Evolutionary conservation across 2,888 invertebrate genomes (phyloP).

Genomic region (Papilio protenor): DNA sequence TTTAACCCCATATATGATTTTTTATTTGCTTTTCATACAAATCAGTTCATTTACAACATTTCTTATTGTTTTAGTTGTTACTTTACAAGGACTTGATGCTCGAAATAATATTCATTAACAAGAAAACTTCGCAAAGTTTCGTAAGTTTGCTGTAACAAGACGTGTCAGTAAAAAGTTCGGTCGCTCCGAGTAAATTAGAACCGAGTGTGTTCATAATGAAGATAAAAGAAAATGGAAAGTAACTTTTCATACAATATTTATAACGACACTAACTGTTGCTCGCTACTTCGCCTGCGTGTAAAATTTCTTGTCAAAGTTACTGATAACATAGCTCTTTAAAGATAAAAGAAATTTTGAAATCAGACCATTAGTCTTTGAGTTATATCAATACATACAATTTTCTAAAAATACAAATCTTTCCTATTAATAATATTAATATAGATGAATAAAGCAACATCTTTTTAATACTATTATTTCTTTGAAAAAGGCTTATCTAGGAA

Average conservation of each 20-base stretch:
- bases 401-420: too few relatives aligned
- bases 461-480: too few relatives aligned
- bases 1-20: not conserved
- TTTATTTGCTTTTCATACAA: not conserved
- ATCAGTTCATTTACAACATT: not conserved
- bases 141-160: conserved; percentile 32
- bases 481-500: too few relatives aligned
- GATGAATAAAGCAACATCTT: too few relatives aligned
- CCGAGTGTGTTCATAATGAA: not conserved
- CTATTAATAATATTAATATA: too few relatives aligned
- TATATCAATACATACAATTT: too few relatives aligned
- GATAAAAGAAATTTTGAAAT: too few relatives aligned
- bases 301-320: too few relatives aligned
- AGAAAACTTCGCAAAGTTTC: conserved; percentile 31
- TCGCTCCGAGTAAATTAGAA: conserved; percentile 5
- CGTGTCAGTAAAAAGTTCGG: conserved; percentile 20
- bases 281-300: too few relatives aligned
- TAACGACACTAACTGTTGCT: too few relatives aligned
- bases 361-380: too few relatives aligned
- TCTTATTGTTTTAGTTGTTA: conserved; percentile 26
- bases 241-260: not conserved
- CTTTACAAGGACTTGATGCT: conserved; percentile 5
- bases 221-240: conserved; percentile 14
- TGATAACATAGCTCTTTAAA: too few relatives aligned
- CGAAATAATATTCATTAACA: conserved; percentile 40